These are phyloP conservation scores for Xerus rutilus DNA, from an alignment of 2,797 vertebrate species.

Conservation along the genomic window DNA sequence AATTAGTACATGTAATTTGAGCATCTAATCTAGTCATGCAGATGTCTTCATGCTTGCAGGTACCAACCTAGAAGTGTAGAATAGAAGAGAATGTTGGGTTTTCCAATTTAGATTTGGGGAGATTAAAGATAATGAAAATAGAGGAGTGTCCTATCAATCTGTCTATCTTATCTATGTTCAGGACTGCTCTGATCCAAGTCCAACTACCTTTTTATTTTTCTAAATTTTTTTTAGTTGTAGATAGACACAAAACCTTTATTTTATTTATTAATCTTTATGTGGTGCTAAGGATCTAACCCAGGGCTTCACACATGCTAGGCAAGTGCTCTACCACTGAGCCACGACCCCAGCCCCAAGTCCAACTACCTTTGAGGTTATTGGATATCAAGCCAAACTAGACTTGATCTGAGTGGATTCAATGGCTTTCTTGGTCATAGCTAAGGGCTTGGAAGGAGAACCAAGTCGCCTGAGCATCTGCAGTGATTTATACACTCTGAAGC, in stretches of 20 bases:
- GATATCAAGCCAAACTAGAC: not conserved
- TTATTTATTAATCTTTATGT: too few relatives aligned
- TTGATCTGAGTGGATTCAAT: not conserved
- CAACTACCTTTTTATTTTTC: not conserved
- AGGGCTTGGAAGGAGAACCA: not conserved
- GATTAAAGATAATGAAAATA: constrained; percentile 16
- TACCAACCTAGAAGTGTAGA: not conserved
- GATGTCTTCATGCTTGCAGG: not conserved
- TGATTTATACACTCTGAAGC: not conserved
- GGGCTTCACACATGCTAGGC: too few relatives aligned
- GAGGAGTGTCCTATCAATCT: not conserved
- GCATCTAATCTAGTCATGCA: not conserved
- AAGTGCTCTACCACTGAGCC: too few relatives aligned
- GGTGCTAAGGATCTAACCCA: too few relatives aligned
- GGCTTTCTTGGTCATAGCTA: not conserved
- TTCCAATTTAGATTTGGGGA: not conserved
- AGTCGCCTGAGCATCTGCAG: not conserved
- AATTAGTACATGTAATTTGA: not conserved
- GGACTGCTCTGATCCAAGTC: not conserved
- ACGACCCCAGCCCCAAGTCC: not conserved
- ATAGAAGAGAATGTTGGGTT: not conserved
- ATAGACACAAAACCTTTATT: too few relatives aligned
- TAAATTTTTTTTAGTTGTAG: too few relatives aligned
- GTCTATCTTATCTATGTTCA: not conserved
- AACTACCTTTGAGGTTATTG: not conserved